Evolutionary conservation across 2,113 vertebrate genomes (phyloP), one percentile per base, ranked within the genome.

Genomic region (Crypturellus undulatus): DNA sequence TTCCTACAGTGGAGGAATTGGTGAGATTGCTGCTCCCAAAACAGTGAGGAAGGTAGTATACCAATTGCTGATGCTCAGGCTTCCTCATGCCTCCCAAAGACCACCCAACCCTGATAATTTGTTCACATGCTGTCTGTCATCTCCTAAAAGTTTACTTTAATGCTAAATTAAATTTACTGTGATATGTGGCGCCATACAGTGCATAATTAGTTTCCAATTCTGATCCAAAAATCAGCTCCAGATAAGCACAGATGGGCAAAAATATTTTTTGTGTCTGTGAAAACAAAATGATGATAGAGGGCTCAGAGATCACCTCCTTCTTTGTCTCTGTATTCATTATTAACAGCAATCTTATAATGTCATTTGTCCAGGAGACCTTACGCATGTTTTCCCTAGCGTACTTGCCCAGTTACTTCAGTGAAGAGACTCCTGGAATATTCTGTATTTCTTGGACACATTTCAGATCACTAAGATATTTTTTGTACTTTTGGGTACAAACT

Each of bases 31-130:
- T 73, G 73, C 21, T 60, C 91, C 38, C 8, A 79, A 89, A 81
- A 76, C 20, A 63, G 26, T 2, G 6, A 70, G 40, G 32, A 72
- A 32, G 9, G 52, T 38, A 70, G 3, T 42, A 54, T 3, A n/a
- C 6, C 15, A 70, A 52, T 26, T 75, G 36, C 15, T 78, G 40
- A 40, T 8, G 7, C 20, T 49, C 49, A 49, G 22, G 49, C 49
- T 49, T 49, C 49, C 49, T 19, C 8, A 7, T 79, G 26, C 7
- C 5, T 25, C 84, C 11, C 22, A 75, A 60, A 6, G 32, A 14
- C 3, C 6, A n/a, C 24, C 10, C 0, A 0, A 0, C 30, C 78
- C 7, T 51, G 65, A 45, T n/a, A 5, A 9, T 13, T 78, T 40
- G 5, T 13, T 9, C 13, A 73, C 20, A n/a, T 5, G n/a, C 1